A percentile compares a stretch with the other conserved stretches of the same genome.
Conservation (phyloP, 2,113 vertebrate genomes). For the Semnornis frantzii region DNA sequence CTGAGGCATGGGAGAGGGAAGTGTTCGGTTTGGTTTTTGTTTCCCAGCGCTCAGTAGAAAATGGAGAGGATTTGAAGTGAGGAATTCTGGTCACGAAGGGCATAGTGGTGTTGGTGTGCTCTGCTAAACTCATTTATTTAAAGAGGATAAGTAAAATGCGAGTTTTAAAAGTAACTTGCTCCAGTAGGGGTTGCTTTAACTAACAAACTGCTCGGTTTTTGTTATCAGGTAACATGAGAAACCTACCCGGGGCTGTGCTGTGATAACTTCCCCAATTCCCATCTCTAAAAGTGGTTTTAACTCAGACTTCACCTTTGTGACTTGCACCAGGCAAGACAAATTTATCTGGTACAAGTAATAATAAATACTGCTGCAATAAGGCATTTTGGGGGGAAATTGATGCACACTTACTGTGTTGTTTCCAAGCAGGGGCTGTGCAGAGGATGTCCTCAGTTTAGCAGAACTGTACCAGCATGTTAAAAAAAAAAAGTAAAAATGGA, state of each 20-base stretch:
- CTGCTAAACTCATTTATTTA: neutral
- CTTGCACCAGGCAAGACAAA: neutral
- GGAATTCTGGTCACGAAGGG: neutral
- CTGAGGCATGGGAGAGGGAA: neutral
- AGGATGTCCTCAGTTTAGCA: neutral
- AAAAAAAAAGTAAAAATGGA: neutral
- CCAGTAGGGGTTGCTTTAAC: neutral
- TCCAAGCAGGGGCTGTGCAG: neutral
- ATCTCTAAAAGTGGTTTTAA: neutral
- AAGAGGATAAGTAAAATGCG: neutral
- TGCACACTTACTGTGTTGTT: rapidly evolving
- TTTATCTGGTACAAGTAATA: neutral
- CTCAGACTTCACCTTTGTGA: neutral
- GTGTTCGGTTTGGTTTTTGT: too few relatives aligned
- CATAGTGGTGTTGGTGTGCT: neutral
- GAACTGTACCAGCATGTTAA: neutral
- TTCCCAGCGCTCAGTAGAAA: rapidly evolving
- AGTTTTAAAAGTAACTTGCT: neutral
- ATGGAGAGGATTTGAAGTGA: rapidly evolving
- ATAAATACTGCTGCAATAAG: neutral
- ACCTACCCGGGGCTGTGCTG: neutral
- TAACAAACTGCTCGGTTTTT: neutral
- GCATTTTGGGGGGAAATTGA: neutral
- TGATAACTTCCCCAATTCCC: rapidly evolving
- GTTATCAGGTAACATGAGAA: neutral